Conservation (phyloP, 2,113 vertebrate species). For the Boleophthalmus pectinirostris region DNA sequence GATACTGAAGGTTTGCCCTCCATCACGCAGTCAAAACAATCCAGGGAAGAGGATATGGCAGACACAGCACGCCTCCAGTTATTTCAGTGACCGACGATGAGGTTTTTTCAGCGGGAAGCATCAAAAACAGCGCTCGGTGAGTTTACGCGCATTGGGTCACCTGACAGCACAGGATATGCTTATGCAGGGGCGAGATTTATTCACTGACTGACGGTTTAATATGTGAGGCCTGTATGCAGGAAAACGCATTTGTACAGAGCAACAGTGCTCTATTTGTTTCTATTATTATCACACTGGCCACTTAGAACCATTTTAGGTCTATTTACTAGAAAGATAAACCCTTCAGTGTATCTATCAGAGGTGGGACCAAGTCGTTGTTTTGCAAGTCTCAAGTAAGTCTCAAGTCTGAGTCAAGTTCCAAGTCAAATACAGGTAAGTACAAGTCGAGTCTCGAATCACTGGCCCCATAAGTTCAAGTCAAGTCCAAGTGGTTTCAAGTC, state of each 20-base stretch:
- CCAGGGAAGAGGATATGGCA: conserved; percentile 81
- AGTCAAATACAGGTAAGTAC: no score
- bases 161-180: conserved; percentile 6
- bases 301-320: no score
- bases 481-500: no score
- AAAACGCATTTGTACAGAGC: not conserved
- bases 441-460: no score
- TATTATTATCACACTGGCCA: no score
- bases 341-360: no score
- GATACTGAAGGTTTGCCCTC: conserved; percentile 71
- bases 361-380: no score
- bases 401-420: no score
- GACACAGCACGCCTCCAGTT: conserved; percentile 66
- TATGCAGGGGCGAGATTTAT: not conserved
- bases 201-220: not conserved
- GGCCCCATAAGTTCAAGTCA: no score
- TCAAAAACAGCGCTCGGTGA: conserved; percentile 31
- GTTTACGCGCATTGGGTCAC: not conserved
- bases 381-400: no score
- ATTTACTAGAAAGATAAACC: no score
- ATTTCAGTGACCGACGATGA: conserved; percentile 75
- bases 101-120: conserved; percentile 46
- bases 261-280: not conserved
- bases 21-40: conserved; percentile 82
- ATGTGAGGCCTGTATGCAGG: not conserved